Percentiles rank a stretch among this genome's conserved stretches.
Evolutionary conservation across 2,797 vertebrate genomes (phyloP).

Genomic region (Fundulus diaphanus): DNA sequence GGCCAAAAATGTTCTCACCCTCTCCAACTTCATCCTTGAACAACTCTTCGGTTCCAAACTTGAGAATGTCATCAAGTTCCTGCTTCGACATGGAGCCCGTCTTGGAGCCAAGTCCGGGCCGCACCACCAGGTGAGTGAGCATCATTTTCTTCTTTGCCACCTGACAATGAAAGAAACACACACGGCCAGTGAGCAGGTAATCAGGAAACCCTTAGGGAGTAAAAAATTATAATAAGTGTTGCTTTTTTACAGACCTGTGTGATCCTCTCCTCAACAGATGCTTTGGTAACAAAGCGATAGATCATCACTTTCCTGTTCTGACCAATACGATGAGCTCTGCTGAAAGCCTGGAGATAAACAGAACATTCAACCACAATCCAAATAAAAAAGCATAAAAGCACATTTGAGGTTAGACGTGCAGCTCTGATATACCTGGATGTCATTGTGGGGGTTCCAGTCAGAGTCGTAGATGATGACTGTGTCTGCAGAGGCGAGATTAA

Average conservation of each 20-base stretch:
- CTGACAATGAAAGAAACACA: slow-evolving; percentile 60
- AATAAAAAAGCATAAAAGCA: not conserved
- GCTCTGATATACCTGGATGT: slow-evolving; percentile 91
- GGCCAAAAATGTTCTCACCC: slow-evolving; percentile 65
- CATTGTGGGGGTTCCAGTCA: slow-evolving; percentile 99
- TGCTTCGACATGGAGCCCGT: slow-evolving; percentile 99
- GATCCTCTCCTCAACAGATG: slow-evolving; percentile 97
- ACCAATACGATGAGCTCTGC: slow-evolving; percentile 97
- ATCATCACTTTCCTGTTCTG: slow-evolving; percentile 99
- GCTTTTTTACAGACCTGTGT: slow-evolving; percentile 80
- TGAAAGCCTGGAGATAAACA: slow-evolving; percentile 87
- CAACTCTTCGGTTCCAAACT: slow-evolving; percentile 96
- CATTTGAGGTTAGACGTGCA: slow-evolving; percentile 4
- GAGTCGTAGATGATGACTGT: slow-evolving; percentile 99
- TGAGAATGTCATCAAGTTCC: slow-evolving; percentile 98
- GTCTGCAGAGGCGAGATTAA: slow-evolving; percentile 97
- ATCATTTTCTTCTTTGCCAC: slow-evolving; percentile 99
- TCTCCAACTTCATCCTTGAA: slow-evolving; percentile 95
- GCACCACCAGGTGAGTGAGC: slow-evolving; percentile 97
- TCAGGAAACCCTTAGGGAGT: not conserved
- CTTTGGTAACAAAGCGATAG: slow-evolving; percentile 98
- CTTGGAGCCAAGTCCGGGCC: slow-evolving; percentile 96
- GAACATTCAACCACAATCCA: not conserved
- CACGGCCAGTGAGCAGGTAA: not conserved
- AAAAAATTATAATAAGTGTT: not conserved